phyloP scores from a whole-genome alignment of 1,140 invertebrate species.

The Matsumurasca onukii region DNA sequence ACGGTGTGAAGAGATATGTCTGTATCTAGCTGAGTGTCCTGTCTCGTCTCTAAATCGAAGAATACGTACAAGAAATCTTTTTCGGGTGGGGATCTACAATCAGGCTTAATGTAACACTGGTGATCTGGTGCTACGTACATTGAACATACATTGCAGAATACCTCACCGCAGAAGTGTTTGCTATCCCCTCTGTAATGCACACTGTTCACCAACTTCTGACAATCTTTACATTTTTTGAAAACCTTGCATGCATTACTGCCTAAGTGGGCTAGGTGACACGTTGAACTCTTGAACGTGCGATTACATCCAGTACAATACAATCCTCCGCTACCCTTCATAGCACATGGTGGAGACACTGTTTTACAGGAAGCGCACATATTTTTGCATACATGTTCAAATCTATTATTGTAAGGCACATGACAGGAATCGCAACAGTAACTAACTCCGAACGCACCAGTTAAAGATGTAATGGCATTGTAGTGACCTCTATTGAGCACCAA shows the following conservation, averaged over 20 bases:
- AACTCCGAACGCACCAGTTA: conserved; percentile 11
- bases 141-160: neutral
- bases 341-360: neutral
- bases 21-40: neutral
- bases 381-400: conserved; percentile 2
- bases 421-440: conserved; percentile 11
- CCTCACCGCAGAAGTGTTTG: conserved; percentile 3
- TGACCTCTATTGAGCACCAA: conserved; percentile 10
- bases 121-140: neutral
- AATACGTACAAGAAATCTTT: conserved; percentile 16
- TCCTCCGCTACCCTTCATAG: neutral
- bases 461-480: conserved; percentile 13
- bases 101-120: conserved; percentile 8
- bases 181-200: neutral
- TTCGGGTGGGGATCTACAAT: neutral
- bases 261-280: neutral
- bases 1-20: neutral
- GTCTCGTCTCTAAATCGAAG: conserved; percentile 16
- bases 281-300: neutral
- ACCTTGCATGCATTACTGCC: neutral
- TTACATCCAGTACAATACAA: neutral
- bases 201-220: neutral
- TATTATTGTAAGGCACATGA: neutral
- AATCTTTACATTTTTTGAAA: conserved; percentile 21
- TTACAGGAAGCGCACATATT: neutral